Base-by-base conservation (phyloP, 1,140 invertebrate genomes). In the Pseudomyrmex sp. region DNA sequence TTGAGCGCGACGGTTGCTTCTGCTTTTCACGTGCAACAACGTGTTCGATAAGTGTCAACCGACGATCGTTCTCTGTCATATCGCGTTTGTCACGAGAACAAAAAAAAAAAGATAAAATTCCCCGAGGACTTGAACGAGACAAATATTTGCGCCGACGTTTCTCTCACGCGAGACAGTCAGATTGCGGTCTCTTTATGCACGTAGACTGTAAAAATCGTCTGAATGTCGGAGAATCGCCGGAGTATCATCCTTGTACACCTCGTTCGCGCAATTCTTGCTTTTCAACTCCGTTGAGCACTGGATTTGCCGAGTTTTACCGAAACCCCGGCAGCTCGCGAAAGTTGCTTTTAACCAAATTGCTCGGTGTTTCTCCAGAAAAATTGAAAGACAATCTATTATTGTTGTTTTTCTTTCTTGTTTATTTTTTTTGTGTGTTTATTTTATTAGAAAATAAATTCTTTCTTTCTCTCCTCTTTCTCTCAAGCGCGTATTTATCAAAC, bases 141-240 rank as follows among this genome's bases (percentile, higher is more conserved):
- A 70, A 79, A 70, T 70, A 70, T 79, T 79, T 70, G 26, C 44
- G 52, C 10, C 52, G 52, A 3, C 50, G n/a, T n/a, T 35, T 35
- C 5, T 35, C 35, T 35, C 35, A n/a, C 7, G n/a, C 50, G 7
- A 54, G 48, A 12, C 35, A 35, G 23, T 35, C 10, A 13, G 50
- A 59, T 77, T 13, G 23, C 56, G 61, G 56, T 79, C 20, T 70
- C 20, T 50, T 59, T 58, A 13, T 20, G 52, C 7, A 54, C 20
- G 10, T 8, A 59, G 4, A 4, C 4, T 69, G 44, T 15, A 26
- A 72, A 80, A 80, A 50, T 73, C 18, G 26, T n/a, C 20, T 66
- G 4, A 15, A 9, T 48, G 4, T 12, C 9, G 18, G n/a, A 9
- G n/a, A 35, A 68, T 77, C n/a, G 9, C 5, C 23, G 3, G 18